These are phyloP conservation scores for Acronicta psi DNA, from an alignment of 2,888 invertebrate species.

Conservation along the genomic window DNA sequence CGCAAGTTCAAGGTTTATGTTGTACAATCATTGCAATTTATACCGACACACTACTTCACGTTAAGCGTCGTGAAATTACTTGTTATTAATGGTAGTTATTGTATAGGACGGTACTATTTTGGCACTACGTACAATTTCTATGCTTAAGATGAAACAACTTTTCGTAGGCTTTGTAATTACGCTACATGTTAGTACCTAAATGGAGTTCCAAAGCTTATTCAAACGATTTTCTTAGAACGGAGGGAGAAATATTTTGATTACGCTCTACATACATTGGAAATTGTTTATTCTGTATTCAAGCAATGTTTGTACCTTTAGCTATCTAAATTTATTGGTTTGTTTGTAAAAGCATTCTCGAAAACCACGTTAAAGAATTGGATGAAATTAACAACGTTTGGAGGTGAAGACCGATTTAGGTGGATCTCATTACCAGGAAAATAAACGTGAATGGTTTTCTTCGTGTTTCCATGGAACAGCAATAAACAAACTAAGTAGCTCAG, in stretches of 20 bases:
- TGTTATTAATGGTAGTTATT: conserved; percentile 42
- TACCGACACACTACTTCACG: conserved; percentile 39
- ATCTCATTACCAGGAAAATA: too few relatives aligned
- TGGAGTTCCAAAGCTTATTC: background rate
- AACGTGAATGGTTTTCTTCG: too few relatives aligned
- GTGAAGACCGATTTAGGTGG: too few relatives aligned
- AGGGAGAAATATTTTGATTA: background rate
- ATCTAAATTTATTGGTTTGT: too few relatives aligned
- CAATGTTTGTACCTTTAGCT: too few relatives aligned
- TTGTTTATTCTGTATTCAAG: too few relatives aligned
- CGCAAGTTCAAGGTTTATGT: conserved; percentile 38
- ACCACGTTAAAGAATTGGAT: too few relatives aligned
- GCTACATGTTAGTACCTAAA: background rate
- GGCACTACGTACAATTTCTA: conserved; percentile 4
- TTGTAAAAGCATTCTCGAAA: too few relatives aligned
- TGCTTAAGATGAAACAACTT: background rate
- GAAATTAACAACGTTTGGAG: too few relatives aligned
- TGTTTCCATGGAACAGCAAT: too few relatives aligned
- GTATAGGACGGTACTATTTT: conserved; percentile 6
- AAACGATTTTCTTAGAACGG: background rate
- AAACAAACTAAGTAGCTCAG: too few relatives aligned
- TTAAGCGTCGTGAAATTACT: conserved; percentile 38
- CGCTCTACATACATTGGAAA: too few relatives aligned
- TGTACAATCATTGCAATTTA: conserved; percentile 33
- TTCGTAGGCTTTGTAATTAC: background rate